These are phyloP conservation scores for Pinna nobilis DNA, from an alignment of 1,140 invertebrate species.

Conservation along the genomic window DNA sequence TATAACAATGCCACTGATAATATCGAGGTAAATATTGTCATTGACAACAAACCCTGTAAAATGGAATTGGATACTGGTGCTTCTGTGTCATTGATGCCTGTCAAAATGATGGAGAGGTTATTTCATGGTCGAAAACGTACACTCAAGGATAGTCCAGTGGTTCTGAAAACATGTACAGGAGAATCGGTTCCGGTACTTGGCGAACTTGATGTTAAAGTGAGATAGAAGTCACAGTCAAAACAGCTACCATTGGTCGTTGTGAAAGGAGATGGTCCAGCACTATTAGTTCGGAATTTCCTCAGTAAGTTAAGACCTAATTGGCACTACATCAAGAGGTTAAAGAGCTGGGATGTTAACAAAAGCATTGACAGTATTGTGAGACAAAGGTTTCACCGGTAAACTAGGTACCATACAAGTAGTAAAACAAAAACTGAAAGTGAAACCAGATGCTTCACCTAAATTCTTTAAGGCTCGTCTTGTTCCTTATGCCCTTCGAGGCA, in stretches of 20 bases:
- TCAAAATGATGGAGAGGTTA: background rate
- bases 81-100: background rate
- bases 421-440: background rate
- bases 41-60: background rate
- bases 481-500: conserved; percentile 52
- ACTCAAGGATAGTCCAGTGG: background rate
- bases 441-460: conserved; percentile 22
- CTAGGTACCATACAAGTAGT: background rate
- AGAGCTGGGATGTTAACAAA: background rate
- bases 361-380: background rate
- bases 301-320: too few species aligned
- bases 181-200: conserved; percentile 9
- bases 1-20: background rate
- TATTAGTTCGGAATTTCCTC: too few species aligned
- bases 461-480: conserved; percentile 31
- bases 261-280: background rate
- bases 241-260: background rate
- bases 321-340: too few species aligned
- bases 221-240: background rate
- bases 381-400: conserved; percentile 9
- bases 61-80: background rate
- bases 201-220: background rate
- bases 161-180: conserved; percentile 35
- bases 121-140: background rate
- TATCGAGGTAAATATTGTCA: too few species aligned